Evolutionary conservation across 2,888 invertebrate species (phyloP).

Genomic region (Cephus sareptanus): DNA sequence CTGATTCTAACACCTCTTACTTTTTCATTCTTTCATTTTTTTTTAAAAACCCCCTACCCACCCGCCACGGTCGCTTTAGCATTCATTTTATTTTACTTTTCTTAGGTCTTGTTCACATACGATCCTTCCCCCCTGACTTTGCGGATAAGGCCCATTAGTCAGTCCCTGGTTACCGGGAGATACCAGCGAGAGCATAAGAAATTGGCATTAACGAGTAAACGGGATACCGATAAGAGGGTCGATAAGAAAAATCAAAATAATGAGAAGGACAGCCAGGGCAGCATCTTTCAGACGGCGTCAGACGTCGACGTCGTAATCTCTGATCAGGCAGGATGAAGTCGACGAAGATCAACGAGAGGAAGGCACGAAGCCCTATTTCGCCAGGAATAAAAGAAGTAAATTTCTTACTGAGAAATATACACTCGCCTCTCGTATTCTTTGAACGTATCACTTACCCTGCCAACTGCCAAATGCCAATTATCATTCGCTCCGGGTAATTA

Average conservation of each 20-base stretch:
- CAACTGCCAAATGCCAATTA: constrained; percentile 47
- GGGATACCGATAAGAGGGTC: background rate
- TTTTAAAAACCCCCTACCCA: background rate
- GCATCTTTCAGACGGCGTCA: constrained; percentile 41
- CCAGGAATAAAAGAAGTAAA: constrained; percentile 28
- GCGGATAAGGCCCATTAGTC: background rate
- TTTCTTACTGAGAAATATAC: constrained; percentile 48
- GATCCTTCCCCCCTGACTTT: background rate
- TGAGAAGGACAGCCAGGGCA: background rate
- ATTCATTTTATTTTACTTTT: background rate
- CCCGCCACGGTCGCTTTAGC: background rate
- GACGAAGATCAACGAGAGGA: constrained; percentile 30
- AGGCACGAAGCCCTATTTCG: constrained; percentile 39
- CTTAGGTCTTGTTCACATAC: background rate
- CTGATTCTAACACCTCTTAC: background rate
- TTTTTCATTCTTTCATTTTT: background rate
- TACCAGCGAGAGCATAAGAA: background rate
- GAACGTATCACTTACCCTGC: constrained; percentile 37
- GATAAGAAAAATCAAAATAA: background rate
- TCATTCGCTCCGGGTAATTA: constrained; percentile 36
- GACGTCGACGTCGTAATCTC: constrained; percentile 38
- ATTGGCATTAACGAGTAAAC: background rate
- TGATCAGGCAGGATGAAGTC: constrained; percentile 40
- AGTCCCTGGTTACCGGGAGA: background rate
- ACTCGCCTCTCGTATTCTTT: constrained; percentile 33